phyloP scores from a whole-genome alignment of 2,888 invertebrate species.

The Nymphalis polychloros region DNA sequence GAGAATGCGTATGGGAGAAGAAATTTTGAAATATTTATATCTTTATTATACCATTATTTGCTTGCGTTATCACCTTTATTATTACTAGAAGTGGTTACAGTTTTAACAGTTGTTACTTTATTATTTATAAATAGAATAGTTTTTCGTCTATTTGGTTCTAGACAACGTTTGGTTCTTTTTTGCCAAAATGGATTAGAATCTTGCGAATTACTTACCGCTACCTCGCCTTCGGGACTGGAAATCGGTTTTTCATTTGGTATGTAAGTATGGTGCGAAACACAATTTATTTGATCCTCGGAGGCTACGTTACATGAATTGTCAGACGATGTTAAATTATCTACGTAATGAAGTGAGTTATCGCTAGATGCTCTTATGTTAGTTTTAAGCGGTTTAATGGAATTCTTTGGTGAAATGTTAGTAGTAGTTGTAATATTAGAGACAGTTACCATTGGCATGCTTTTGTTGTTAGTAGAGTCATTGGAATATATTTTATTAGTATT shows the following conservation, averaged over 20 bases:
- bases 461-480: slow-evolving; percentile 68
- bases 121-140: slow-evolving; percentile 79
- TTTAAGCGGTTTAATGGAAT: slow-evolving; percentile 76
- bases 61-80: slow-evolving; percentile 44
- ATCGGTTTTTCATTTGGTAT: slow-evolving; percentile 51
- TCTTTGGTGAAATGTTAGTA: slow-evolving; percentile 79
- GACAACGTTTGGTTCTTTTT: slow-evolving; percentile 66
- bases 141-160: slow-evolving; percentile 76
- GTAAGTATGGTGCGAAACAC: slow-evolving; percentile 51
- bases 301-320: slow-evolving; percentile 16
- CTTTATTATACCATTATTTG: slow-evolving; percentile 45
- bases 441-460: slow-evolving; percentile 81
- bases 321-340: slow-evolving; percentile 37
- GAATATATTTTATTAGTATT: slow-evolving; percentile 60
- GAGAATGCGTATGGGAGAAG: slow-evolving; percentile 59
- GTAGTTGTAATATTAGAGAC: slow-evolving; percentile 81
- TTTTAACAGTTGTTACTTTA: slow-evolving; percentile 62
- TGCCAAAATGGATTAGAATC: slow-evolving; percentile 77
- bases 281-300: slow-evolving; percentile 37
- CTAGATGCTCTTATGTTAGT: slow-evolving; percentile 47
- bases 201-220: slow-evolving; percentile 70
- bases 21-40: slow-evolving; percentile 42
- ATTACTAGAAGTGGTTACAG: slow-evolving; percentile 51
- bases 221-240: slow-evolving; percentile 55
- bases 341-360: slow-evolving; percentile 53